Conservation (phyloP, 2,113 vertebrate genomes). For the Apeltes quadracus region DNA sequence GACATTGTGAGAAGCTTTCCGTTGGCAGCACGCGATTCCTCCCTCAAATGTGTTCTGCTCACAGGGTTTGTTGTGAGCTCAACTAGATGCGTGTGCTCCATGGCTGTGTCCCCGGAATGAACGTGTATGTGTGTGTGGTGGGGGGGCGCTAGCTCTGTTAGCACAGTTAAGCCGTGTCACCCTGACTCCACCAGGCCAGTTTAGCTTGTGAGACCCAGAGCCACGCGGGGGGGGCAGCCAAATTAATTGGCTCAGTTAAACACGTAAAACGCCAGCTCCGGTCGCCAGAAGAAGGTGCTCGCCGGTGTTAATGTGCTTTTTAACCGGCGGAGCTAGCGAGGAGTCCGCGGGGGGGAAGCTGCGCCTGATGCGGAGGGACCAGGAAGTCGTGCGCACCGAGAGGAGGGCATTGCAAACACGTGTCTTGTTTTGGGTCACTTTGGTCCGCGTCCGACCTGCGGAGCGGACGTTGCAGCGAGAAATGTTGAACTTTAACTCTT, state of each 20-base stretch:
- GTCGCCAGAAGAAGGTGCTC: background rate
- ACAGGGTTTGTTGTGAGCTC: background rate
- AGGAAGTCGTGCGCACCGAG: slow-evolving; percentile 59
- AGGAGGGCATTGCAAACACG: slow-evolving; percentile 65
- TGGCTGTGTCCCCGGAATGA: no score
- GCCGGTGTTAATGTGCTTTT: background rate
- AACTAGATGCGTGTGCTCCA: no score
- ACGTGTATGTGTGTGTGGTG: no score
- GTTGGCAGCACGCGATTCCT: background rate
- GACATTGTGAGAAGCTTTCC: slow-evolving; percentile 1
- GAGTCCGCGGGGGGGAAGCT: slow-evolving; percentile 1
- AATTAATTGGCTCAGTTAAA: background rate
- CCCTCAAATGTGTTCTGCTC: background rate
- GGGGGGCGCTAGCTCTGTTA: slow-evolving; percentile 21
- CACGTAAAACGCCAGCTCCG: no score
- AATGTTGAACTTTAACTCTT: background rate
- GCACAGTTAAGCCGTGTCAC: slow-evolving; percentile 52
- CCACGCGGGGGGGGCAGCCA: background rate
- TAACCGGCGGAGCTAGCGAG: background rate
- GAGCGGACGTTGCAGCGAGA: background rate
- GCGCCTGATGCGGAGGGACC: slow-evolving; percentile 19
- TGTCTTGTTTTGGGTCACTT: slow-evolving; percentile 75
- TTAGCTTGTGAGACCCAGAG: background rate
- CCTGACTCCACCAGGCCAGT: slow-evolving; percentile 26
- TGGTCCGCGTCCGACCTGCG: slow-evolving; percentile 28